Percentiles rank a stretch among this genome's conserved stretches.
Evolutionary conservation across 2,113 vertebrate species (phyloP).

Genomic region (Urocitellus parryii): DNA sequence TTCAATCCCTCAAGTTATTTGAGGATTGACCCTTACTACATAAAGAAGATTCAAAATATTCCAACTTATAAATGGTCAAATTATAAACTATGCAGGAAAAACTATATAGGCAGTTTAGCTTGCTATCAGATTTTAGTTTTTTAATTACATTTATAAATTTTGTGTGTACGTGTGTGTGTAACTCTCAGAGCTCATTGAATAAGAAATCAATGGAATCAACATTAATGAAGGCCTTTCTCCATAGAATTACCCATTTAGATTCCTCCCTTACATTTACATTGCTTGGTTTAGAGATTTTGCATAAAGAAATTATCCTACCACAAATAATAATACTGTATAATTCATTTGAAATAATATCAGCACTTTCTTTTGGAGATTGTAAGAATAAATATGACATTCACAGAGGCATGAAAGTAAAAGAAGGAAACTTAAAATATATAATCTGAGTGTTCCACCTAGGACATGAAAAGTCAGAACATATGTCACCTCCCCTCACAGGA

Average conservation of each 20-base stretch:
- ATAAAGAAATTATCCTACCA: not conserved
- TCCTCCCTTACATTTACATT: not conserved
- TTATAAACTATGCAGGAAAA: not conserved
- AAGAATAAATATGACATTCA: not conserved
- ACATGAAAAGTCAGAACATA: not conserved
- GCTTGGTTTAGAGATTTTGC: not conserved
- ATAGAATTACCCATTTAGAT: not conserved
- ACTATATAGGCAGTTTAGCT: not conserved
- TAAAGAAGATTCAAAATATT: not conserved
- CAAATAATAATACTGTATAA: not conserved
- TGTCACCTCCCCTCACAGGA: not conserved
- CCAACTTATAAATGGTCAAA: not conserved
- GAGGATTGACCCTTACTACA: not conserved
- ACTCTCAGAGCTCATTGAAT: not conserved
- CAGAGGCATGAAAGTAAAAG: not conserved
- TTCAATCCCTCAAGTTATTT: not conserved
- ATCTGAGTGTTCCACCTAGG: not conserved
- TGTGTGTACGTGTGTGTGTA: too few relatives aligned
- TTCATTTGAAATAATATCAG: not conserved
- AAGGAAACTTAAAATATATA: not conserved
- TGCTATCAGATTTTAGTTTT: not conserved
- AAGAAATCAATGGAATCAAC: not conserved
- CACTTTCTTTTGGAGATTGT: not conserved
- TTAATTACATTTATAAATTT: not conserved
- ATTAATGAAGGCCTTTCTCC: not conserved